Evolutionary conservation across 2,888 invertebrate species (phyloP), one percentile per base, ranked within the genome.

Genomic region (Cantharis rufa): DNA sequence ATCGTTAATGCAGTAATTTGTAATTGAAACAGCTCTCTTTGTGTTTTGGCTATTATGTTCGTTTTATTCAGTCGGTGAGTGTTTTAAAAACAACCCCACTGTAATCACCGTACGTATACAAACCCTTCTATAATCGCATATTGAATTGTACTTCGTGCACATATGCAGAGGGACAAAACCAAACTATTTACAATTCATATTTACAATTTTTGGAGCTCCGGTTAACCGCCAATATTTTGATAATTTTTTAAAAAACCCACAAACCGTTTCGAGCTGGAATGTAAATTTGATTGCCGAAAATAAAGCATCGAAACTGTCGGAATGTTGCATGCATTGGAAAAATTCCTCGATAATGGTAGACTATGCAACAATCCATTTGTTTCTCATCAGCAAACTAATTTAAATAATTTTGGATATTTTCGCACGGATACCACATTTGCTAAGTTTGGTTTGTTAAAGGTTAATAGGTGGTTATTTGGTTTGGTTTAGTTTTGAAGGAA

Each of bases 91-190:
- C 83, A 83, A 82, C 85, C 85, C 85, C 83, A 81, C 84, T 82
- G 84, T 85, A 85, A 85, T 85, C 84, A 85, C 83, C 82, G 82
- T 72, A 74, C 48, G 75, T n/a, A 48, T n/a, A 48, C 76, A 84
- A 85, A 85, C 86, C 86, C 85, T 86, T 85, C 84, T 83, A 82
- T 86, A 85, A 86, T 85, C 86, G 86, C 84, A 85, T 84, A 86
- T 86, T 86, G 85, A 86, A 86, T 86, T 86, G 86, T 86, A 86
- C 84, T 84, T 83, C 84, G 83, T 84, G 83, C 85, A 83, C 83
- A 24, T n/a, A n/a, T 24, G 24, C 24, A 81, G 80, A 83, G 82
- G 84, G 78, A 71, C 73, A 28, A 81, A 83, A 84, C 84, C 86
- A 85, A 86, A 86, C 86, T 86, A 82, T 85, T 86, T 84, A 84